Evolutionary conservation across 1,140 invertebrate genomes (phyloP).

Genomic region (Trypoxylus dichotomus): DNA sequence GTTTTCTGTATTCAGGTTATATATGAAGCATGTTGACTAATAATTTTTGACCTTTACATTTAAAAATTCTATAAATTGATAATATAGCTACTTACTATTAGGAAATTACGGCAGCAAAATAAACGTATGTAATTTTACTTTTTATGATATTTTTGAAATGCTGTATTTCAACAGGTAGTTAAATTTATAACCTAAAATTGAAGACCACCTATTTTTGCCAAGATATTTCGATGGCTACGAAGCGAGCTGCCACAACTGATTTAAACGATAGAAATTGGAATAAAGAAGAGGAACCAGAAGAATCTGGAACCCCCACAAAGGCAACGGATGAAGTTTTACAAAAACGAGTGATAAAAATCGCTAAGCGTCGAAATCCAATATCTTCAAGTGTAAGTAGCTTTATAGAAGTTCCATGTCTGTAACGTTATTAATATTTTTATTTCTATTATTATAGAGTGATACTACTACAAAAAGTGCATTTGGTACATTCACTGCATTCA

Average conservation of each 20-base stretch:
- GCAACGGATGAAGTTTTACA: conserved; percentile 72
- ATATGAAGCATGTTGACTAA: no score
- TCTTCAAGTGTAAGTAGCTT: conserved; percentile 18
- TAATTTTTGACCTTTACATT: no score
- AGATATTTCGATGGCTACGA: conserved; percentile 49
- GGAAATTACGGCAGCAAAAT: no score
- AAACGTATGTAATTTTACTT: not conserved
- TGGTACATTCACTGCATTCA: conserved; percentile 49
- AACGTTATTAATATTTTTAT: not conserved
- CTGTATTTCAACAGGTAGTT: conserved; percentile 11
- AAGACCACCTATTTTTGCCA: not conserved
- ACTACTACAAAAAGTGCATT: conserved; percentile 48
- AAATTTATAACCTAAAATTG: not conserved
- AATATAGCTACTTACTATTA: no score
- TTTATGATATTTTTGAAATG: not conserved
- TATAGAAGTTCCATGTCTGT: not conserved
- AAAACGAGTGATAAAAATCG: conserved; percentile 75
- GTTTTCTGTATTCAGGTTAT: no score
- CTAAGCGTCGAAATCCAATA: conserved; percentile 63
- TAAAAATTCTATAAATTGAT: no score
- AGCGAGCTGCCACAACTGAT: conserved; percentile 74
- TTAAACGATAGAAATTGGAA: conserved; percentile 93
- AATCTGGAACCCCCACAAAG: conserved; percentile 70
- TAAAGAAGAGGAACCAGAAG: conserved; percentile 78
- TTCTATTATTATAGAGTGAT: conserved; percentile 28